These are phyloP conservation scores for Drosophila suzukii DNA, from an alignment of 1,140 invertebrate species.

Conservation along the genomic window DNA sequence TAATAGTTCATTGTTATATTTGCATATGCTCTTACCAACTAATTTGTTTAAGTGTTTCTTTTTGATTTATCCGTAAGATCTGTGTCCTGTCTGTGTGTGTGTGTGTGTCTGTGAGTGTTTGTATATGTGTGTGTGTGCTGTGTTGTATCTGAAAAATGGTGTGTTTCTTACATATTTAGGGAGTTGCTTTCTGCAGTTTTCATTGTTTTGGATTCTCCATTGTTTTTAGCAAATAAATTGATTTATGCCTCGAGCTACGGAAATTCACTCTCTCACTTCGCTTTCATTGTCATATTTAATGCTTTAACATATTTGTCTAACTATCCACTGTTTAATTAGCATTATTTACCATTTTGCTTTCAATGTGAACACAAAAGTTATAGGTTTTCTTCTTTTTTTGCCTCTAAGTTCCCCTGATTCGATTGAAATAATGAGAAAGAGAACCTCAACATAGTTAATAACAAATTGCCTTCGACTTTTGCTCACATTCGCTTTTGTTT, in stretches of 20 bases:
- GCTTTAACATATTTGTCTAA: conserved; percentile 83
- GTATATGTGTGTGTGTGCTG: conserved; percentile 11
- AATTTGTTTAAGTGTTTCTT: conserved; percentile 79
- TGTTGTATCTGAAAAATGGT: conserved; percentile 42
- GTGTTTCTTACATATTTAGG: conserved; percentile 56
- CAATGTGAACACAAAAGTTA: conserved; percentile 76
- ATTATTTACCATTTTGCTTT: conserved; percentile 58
- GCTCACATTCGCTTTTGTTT: conserved; percentile 28
- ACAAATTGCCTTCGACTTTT: conserved; percentile 58
- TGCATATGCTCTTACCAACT: conserved; percentile 75
- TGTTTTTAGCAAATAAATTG: conserved; percentile 68
- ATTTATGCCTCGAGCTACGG: conserved; percentile 71
- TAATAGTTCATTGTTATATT: conserved; percentile 84
- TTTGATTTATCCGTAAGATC: conserved; percentile 76
- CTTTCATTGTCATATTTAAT: conserved; percentile 64
- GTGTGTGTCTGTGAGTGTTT: conserved; percentile 23
- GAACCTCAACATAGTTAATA: conserved; percentile 71
- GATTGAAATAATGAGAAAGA: conserved; percentile 58
- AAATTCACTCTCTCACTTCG: conserved; percentile 42
- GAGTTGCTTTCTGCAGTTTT: conserved; percentile 40
- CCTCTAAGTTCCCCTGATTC: conserved; percentile 26
- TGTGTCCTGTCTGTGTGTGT: conserved; percentile 26
- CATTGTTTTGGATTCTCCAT: conserved; percentile 41
- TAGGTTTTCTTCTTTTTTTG: conserved; percentile 9
- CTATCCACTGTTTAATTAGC: conserved; percentile 72